These are phyloP conservation scores for Aegotheles bennettii DNA, from an alignment of 2,113 vertebrate species.

Conservation along the genomic window DNA sequence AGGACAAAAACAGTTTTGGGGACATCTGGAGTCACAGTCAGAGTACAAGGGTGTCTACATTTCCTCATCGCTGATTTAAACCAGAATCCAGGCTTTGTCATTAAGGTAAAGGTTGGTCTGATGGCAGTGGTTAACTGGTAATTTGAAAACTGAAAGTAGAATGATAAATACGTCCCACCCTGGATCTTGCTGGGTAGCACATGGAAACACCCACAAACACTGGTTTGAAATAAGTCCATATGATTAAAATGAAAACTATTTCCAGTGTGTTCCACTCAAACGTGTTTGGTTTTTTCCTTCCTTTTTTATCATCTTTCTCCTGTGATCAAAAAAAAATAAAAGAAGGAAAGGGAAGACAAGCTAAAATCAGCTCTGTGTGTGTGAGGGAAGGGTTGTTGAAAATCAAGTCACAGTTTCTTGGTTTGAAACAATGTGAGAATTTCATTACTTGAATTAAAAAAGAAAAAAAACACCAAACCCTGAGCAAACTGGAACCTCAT, in stretches of 20 bases:
- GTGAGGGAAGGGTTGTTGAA: not conserved
- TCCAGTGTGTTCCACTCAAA: not conserved
- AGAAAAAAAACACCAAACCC: not conserved
- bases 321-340: not conserved
- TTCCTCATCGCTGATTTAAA: not conserved
- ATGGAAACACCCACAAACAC: not conserved
- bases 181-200: not conserved
- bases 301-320: not conserved
- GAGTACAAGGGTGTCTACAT: not conserved
- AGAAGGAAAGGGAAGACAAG: not conserved
- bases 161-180: not conserved
- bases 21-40: not conserved
- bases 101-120: not conserved
- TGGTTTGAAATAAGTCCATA: not conserved
- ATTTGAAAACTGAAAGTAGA: not conserved
- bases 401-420: not conserved
- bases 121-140: not conserved
- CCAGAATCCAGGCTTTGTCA: not conserved
- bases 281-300: not conserved
- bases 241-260: not conserved
- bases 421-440: conserved; percentile 49
- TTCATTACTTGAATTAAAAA: conserved; percentile 16
- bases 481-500: conserved; percentile 45
- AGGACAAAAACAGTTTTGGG: not conserved
- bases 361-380: not conserved